Percentiles rank a stretch among this genome's conserved stretches.
Evolutionary conservation across 1,140 invertebrate species (phyloP).

Genomic region (Megalopta genalis): DNA sequence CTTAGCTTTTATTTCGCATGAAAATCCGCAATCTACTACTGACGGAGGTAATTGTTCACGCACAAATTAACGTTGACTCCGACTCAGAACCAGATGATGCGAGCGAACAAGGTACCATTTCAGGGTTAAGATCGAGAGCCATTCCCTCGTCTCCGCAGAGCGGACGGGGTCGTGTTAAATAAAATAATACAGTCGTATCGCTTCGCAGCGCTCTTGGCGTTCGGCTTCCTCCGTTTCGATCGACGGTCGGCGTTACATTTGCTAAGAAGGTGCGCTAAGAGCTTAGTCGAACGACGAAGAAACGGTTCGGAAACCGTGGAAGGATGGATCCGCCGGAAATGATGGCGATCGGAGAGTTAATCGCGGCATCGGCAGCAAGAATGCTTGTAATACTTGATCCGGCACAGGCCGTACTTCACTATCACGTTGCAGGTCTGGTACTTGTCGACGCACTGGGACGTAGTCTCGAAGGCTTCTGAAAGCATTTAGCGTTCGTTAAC

Average conservation of each 20-base stretch:
- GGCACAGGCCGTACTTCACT: constrained; percentile 89
- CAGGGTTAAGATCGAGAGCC: too few relatives aligned
- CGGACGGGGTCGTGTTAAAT: constrained; percentile 34
- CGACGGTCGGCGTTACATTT: background rate
- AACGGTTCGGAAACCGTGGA: background rate
- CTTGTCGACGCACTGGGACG: constrained; percentile 85
- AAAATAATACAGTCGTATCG: constrained; percentile 40
- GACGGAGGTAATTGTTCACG: too few relatives aligned
- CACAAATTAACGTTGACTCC: too few relatives aligned
- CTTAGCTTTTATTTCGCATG: too few relatives aligned
- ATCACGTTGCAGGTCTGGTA: constrained; percentile 89
- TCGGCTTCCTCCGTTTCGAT: constrained; percentile 18
- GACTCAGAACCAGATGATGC: too few relatives aligned
- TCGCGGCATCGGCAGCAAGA: constrained; percentile 86
- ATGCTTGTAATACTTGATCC: constrained; percentile 89
- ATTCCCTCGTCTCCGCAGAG: too few relatives aligned
- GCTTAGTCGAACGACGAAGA: constrained; percentile 6
- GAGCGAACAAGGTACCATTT: too few relatives aligned
- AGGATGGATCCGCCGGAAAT: constrained; percentile 1
- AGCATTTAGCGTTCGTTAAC: background rate
- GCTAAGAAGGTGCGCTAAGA: background rate
- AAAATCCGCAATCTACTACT: too few relatives aligned
- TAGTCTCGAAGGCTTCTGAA: constrained; percentile 65
- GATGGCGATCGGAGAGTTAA: constrained; percentile 28
- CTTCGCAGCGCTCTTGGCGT: constrained; percentile 44